Base-by-base conservation (phyloP, 1,140 invertebrate species). In the Goniozus legneri region DNA sequence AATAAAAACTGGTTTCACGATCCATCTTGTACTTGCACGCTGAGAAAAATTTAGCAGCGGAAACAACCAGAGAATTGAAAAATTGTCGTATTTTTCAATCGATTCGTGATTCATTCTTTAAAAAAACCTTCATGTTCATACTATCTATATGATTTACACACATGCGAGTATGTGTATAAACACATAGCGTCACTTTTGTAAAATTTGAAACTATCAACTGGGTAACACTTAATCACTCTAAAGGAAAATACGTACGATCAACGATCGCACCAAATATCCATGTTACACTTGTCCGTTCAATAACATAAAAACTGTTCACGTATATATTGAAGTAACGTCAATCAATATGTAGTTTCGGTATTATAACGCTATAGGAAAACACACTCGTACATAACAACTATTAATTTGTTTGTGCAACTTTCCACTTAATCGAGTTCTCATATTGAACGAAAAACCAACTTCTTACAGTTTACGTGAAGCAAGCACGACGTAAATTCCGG, bases 151-250 rank as follows among this genome's bases (percentile, higher is more conserved):
- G 45, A 41, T 40, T 43, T 42, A 10, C 10, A 27, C 24, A 27
- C 10, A 27, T 27, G 4, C 10, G 4, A 27, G 24, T 43, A 22
- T 42, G 8, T 41, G 27, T 44, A 48, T 10, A 47, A 51, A 45
- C 47, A 15, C 47, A 60, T 30, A 60, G 21, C 35, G 47, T 50
- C 15, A 33, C 14, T 50, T 48, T 30, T 36, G 41, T 56, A 60
- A 61, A 60, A 54, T 57, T 54, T 60, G 34, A 54, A 61, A 57
- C 15, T 45, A 35, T 27, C 50, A 56, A 56, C 44, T 60, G 45
- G 33, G 24, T 43, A 61, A 60, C 57, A 60, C 42, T 60, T 34
- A 38, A 46, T 41, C 56, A 36, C 18, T 43, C 18, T 24, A 36
- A 27, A 32, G 13, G 30, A 45, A 49, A 30, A 22, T 44, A 22